A percentile compares a stretch with the other conserved stretches of the same genome.
These are phyloP conservation scores for Spodoptera frugiperda DNA, from an alignment of 1,140 invertebrate genomes.

Conservation along the genomic window DNA sequence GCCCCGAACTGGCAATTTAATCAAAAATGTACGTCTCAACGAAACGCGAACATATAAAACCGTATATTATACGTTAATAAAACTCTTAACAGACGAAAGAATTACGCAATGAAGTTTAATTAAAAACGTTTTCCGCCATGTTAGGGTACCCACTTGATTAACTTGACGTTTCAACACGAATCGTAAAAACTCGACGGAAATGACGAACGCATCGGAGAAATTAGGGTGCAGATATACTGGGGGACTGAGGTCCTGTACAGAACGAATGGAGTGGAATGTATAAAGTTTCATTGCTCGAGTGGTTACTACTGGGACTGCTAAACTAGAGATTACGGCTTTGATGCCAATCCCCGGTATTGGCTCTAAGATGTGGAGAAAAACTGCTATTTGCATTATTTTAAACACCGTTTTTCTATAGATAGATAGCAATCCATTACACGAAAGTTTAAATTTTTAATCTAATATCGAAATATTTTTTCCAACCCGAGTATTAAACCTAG, in stretches of 20 bases:
- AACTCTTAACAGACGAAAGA: conserved; percentile 64
- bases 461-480: too few relatives aligned
- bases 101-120: conserved; percentile 62
- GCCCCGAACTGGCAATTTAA: background rate
- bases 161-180: conserved; percentile 54
- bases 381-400: too few relatives aligned
- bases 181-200: conserved; percentile 60
- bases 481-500: too few relatives aligned
- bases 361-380: too few relatives aligned
- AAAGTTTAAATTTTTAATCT: too few relatives aligned
- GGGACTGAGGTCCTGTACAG: background rate
- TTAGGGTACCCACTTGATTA: conserved; percentile 57
- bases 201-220: conserved; percentile 52
- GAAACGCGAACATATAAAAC: conserved; percentile 14
- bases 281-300: too few relatives aligned
- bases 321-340: too few relatives aligned
- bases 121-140: conserved; percentile 56
- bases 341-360: too few relatives aligned
- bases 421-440: too few relatives aligned
- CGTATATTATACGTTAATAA: conserved; percentile 58
- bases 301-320: too few relatives aligned
- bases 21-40: conserved; percentile 28
- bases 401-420: too few relatives aligned
- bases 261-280: too few relatives aligned
- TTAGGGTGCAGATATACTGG: conserved; percentile 44